Evolutionary conservation across 2,888 invertebrate species (phyloP).

Genomic region (Sminthurides aquaticus): DNA sequence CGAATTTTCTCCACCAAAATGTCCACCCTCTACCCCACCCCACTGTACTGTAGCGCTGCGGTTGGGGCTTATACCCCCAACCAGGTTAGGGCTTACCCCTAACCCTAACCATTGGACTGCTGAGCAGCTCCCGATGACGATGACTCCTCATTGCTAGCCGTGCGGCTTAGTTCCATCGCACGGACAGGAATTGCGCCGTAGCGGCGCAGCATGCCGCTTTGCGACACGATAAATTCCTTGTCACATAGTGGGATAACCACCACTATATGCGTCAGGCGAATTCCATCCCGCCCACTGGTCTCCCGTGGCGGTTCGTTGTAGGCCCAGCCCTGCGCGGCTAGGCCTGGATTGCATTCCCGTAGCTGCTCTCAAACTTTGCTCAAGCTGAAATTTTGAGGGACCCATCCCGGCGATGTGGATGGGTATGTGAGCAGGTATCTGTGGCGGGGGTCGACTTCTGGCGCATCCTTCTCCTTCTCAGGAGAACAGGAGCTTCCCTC

Average conservation of each 20-base stretch:
- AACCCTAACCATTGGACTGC: too few species aligned
- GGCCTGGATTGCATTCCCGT: background rate
- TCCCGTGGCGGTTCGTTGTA: background rate
- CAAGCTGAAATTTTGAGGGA: too few species aligned
- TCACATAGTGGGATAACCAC: background rate
- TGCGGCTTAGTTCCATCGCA: too few species aligned
- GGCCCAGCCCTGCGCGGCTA: background rate
- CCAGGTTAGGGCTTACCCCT: too few species aligned
- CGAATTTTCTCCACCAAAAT: background rate
- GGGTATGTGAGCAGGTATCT: too few species aligned
- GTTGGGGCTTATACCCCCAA: too few species aligned
- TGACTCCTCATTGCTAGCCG: background rate
- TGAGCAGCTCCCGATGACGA: background rate
- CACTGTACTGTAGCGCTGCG: background rate
- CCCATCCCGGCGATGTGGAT: too few species aligned
- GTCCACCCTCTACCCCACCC: background rate
- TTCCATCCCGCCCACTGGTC: background rate
- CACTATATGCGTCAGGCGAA: background rate
- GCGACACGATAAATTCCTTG: background rate
- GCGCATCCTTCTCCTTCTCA: too few species aligned
- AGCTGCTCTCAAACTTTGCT: background rate
- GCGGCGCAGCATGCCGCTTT: background rate
- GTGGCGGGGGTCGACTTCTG: too few species aligned
- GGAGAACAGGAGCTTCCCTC: too few species aligned
- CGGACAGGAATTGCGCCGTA: background rate